Conservation (phyloP, 2,888 invertebrate genomes). For the Lasioglossum oenotherae region DNA sequence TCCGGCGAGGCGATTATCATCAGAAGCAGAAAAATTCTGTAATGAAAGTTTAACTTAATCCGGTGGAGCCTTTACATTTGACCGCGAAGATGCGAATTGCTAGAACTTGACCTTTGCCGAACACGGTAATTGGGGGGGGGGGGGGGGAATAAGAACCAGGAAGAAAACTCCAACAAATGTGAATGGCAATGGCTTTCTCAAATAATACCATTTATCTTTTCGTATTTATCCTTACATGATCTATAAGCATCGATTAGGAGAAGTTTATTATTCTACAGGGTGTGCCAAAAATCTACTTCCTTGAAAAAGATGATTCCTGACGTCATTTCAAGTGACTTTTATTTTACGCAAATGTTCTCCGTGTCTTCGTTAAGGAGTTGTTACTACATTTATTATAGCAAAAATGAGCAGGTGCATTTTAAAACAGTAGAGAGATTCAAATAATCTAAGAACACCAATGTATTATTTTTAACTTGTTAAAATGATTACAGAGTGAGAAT, state of each 20-base stretch:
- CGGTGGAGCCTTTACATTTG: constrained; percentile 13
- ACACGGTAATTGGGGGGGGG: not conserved
- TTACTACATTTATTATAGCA: too few species aligned
- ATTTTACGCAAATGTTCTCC: too few species aligned
- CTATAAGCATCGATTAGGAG: not conserved
- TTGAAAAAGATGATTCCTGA: too few species aligned
- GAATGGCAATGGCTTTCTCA: too few species aligned
- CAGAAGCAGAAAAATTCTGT: constrained; percentile 45
- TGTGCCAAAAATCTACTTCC: too few species aligned
- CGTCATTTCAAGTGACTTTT: too few species aligned
- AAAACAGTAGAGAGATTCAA: too few species aligned
- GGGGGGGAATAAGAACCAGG: not conserved
- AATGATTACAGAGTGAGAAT: too few species aligned
- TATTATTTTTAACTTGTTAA: too few species aligned
- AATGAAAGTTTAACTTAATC: constrained; percentile 52
- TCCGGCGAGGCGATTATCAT: constrained; percentile 52
- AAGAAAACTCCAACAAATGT: not conserved
- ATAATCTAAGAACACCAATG: too few species aligned
- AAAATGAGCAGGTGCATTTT: too few species aligned
- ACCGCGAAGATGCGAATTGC: not conserved
- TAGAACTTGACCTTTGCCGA: constrained; percentile 1
- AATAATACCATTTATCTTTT: not conserved
- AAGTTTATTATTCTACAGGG: not conserved
- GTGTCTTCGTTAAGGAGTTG: too few species aligned
- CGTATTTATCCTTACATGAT: not conserved